Evolutionary conservation across 1,140 invertebrate genomes (phyloP).

Genomic region (Anastatus disparis): DNA sequence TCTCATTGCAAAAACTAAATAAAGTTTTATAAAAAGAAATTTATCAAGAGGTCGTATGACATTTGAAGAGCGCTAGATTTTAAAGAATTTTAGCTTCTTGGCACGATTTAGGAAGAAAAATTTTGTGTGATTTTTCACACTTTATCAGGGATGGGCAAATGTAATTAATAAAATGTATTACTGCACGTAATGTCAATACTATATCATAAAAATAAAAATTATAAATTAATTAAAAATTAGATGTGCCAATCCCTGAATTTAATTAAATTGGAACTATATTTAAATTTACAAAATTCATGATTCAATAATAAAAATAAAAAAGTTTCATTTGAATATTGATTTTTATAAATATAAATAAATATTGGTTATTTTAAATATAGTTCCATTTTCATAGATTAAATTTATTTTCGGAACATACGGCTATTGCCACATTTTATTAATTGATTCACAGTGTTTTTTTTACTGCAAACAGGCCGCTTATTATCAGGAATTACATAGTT

Average conservation of each 20-base stretch:
- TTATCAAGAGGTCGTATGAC: not conserved
- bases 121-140: not conserved
- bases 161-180: not conserved
- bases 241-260: not conserved
- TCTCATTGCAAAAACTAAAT: too few relatives aligned
- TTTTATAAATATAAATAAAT: too few relatives aligned
- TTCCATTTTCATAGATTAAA: not conserved
- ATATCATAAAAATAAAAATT: too few relatives aligned
- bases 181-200: too few relatives aligned
- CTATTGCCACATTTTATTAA: not conserved
- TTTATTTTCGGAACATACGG: not conserved
- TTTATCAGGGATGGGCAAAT: not conserved
- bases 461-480: not conserved
- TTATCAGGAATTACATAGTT: not conserved
- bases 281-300: too few relatives aligned
- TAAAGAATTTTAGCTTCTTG: not conserved
- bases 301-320: too few relatives aligned
- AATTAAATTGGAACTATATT: too few relatives aligned
- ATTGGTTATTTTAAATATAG: not conserved
- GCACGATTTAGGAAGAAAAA: constrained; percentile 21
- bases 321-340: too few relatives aligned
- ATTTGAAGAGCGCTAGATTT: not conserved
- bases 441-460: not conserved
- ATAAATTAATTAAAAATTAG: too few relatives aligned
- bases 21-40: not conserved